phyloP scores from a whole-genome alignment of 2,797 vertebrate genomes.

The Phrynocephalus vlangalii region DNA sequence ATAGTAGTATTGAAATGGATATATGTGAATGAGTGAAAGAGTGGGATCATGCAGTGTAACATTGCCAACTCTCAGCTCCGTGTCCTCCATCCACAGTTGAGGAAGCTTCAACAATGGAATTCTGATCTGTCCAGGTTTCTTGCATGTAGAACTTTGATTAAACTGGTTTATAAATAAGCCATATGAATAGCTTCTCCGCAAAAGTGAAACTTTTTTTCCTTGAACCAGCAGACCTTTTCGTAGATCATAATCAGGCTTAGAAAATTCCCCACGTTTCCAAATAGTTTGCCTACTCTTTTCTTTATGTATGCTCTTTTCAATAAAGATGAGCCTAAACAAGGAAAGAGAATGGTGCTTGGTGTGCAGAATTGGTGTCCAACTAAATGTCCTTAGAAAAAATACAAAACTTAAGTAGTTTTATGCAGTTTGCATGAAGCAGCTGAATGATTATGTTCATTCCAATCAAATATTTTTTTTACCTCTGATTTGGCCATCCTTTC shows the following conservation, averaged over 20 bases:
- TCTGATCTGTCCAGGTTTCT: neutral
- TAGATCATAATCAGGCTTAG: neutral
- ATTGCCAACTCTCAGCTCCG: neutral
- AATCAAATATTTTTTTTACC: constrained; percentile 5
- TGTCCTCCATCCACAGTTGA: neutral
- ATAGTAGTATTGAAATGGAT: neutral
- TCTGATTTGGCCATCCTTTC: constrained; percentile 43
- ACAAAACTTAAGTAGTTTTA: neutral
- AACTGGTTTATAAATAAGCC: neutral
- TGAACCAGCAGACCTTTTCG: neutral
- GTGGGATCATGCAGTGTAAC: neutral
- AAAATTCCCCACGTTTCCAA: neutral
- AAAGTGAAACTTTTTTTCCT: neutral
- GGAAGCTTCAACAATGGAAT: neutral
- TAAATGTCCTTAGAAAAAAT: neutral
- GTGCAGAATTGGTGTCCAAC: neutral
- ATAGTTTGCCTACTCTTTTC: neutral
- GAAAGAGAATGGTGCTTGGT: neutral
- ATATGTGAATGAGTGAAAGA: neutral
- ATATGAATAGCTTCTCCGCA: neutral
- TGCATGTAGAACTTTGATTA: neutral
- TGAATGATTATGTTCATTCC: neutral
- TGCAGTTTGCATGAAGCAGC: neutral
- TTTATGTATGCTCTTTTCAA: neutral
- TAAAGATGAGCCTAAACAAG: neutral